phyloP scores from a whole-genome alignment of 2,797 vertebrate species.

The Syngnathus acus region DNA sequence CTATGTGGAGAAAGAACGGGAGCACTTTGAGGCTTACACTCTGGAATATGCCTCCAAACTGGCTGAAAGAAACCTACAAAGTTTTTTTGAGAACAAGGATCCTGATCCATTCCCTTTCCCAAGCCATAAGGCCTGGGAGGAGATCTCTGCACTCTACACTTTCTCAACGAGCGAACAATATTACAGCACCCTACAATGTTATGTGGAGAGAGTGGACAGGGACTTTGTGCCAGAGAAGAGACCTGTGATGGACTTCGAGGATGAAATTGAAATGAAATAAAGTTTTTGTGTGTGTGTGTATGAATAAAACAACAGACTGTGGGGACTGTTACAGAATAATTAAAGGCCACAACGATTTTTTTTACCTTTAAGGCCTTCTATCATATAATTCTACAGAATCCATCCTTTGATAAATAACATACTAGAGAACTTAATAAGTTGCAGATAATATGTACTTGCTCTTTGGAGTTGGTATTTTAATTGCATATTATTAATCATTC shows the following conservation, averaged over 20 bases:
- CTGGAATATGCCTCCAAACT: conserved; percentile 77
- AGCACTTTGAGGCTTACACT: conserved; percentile 73
- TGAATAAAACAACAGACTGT: background rate
- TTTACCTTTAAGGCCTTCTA: background rate
- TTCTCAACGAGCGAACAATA: conserved; percentile 72
- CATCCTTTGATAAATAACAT: background rate
- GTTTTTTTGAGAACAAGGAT: conserved; percentile 84
- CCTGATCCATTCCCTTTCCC: conserved; percentile 76
- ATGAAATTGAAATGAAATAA: conserved; percentile 38
- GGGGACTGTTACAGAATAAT: background rate
- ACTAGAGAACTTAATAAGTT: background rate
- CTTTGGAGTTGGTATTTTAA: background rate
- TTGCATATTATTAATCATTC: background rate
- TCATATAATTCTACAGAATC: background rate
- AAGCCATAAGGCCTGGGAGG: conserved; percentile 82
- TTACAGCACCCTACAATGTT: conserved; percentile 84
- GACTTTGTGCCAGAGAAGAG: conserved; percentile 56
- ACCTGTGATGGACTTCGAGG: conserved; percentile 52
- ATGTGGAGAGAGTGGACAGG: conserved; percentile 70
- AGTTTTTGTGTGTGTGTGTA: background rate
- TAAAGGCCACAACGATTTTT: conserved; percentile 7
- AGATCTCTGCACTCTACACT: conserved; percentile 76
- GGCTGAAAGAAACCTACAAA: conserved; percentile 81
- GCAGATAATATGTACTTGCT: background rate
- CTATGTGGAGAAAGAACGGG: conserved; percentile 80